Conservation (phyloP, 1,140 invertebrate species). For the Holcopasites calliopsidis region DNA sequence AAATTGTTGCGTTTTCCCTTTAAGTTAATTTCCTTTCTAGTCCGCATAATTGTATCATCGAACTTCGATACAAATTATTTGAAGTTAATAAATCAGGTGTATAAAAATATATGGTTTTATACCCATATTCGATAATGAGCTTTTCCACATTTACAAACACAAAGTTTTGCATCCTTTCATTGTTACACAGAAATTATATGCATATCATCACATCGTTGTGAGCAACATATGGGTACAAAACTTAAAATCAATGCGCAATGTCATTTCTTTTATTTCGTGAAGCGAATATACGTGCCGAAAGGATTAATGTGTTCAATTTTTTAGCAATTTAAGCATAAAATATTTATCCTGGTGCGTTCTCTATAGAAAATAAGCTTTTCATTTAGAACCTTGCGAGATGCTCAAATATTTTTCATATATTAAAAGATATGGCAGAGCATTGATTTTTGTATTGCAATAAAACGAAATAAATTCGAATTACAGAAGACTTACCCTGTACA, state of each 20-base stretch:
- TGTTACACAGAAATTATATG: background rate
- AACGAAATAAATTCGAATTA: constrained; percentile 1
- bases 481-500: constrained; percentile 77
- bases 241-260: constrained; percentile 39
- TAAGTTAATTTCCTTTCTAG: constrained; percentile 46
- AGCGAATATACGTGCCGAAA: background rate
- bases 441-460: background rate
- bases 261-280: constrained; percentile 50
- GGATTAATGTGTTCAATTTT: background rate
- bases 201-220: background rate
- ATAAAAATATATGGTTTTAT: constrained; percentile 56
- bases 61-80: constrained; percentile 45
- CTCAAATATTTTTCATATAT: background rate
- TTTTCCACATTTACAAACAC: too few relatives aligned
- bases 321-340: background rate
- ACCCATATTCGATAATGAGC: constrained; percentile 56
- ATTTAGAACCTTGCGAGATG: too few relatives aligned
- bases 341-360: background rate
- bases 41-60: constrained; percentile 32
- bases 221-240: constrained; percentile 59
- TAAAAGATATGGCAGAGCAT: constrained; percentile 36
- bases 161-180: too few relatives aligned
- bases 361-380: too few relatives aligned
- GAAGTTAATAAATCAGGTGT: constrained; percentile 39
- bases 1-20: constrained; percentile 68